A percentile compares a stretch with the other conserved stretches of the same genome.
Conservation (phyloP, 2,888 invertebrate genomes). For the Amiota minor region DNA sequence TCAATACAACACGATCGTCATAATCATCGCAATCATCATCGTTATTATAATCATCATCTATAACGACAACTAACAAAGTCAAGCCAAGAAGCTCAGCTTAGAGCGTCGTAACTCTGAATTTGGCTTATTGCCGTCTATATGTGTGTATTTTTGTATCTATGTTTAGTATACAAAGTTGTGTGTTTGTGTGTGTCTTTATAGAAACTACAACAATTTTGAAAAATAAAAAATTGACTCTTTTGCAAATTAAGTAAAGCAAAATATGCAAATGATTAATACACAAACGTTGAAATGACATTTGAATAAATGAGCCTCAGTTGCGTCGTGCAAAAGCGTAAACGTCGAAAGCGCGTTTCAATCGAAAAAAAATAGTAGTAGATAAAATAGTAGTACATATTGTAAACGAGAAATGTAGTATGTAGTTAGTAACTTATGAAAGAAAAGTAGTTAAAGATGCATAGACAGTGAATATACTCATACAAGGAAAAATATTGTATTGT, state of each 20-base stretch:
- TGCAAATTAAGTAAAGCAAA: constrained; percentile 24
- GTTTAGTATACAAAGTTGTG: constrained; percentile 26
- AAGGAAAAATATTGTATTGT: no score
- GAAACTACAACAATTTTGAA: constrained; percentile 41
- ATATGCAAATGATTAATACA: constrained; percentile 60
- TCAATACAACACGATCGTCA: constrained; percentile 9
- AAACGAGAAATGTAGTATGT: neutral
- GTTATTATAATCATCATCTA: neutral
- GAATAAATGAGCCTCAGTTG: constrained; percentile 10
- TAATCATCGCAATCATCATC: neutral
- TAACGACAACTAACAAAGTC: neutral
- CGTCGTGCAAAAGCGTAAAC: neutral
- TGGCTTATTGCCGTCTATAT: neutral
- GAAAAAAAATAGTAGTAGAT: constrained; percentile 5
- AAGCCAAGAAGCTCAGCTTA: constrained; percentile 3
- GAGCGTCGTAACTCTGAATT: neutral
- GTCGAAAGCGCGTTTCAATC: neutral
- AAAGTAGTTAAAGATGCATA: no score
- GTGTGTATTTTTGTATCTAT: no score
- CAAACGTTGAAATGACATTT: constrained; percentile 26
- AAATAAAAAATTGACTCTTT: constrained; percentile 32
- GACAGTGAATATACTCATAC: no score
- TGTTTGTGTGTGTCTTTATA: constrained; percentile 27
- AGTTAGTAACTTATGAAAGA: neutral
- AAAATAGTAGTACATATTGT: constrained; percentile 10